Base-by-base conservation (phyloP, 2,113 vertebrate genomes). In the Agelaius phoeniceus region DNA sequence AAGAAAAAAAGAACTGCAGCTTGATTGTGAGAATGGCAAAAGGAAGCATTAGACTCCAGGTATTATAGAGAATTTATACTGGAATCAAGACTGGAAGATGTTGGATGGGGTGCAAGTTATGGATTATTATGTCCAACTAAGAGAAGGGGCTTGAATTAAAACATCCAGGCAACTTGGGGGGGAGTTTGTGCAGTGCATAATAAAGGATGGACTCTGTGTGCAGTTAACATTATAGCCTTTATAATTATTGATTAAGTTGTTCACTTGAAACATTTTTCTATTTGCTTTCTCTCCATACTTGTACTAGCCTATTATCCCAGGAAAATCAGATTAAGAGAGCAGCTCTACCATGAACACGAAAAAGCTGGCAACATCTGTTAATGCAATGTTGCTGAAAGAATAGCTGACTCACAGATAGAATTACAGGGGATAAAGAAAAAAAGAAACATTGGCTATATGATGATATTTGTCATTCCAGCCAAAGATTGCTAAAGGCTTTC, bases 361-460 rank as follows among this genome's bases (percentile, higher is more conserved):
- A 85, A 91, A 66, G 6, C 16, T 75, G 65, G 77, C n/a, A 59
- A 58, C 35, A 58, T 62, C 75, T 95, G 37, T 44, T 76, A 87
- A 93, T 91, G 65, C 55, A 54, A 30, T 62, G n/a, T 26, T 82
- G 63, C 67, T 94, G 91, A 93, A 93, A 83, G 91, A 85, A 62
- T 76, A 52, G 46, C 55, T 85, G 92, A 79, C 75, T 91, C 85
- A 92, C 49, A 77, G 46, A 58, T 2, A 67, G 59, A 93, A 83
- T 14, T 58, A 27, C 24, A 80, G 33, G 28, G 13, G 61, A 73
- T 84, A 73, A 83, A 76, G 30, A 59, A 69, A 74, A 77, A 91
- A 61, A 23, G 49, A 87, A 85, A 55, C 27, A 46, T 21, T 55
- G 35, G 28, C 43, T 46, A n/a, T 30, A 22, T 20, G 37, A 75